phyloP scores from a whole-genome alignment of 2,888 invertebrate species.

The Drosophila nigricruria region DNA sequence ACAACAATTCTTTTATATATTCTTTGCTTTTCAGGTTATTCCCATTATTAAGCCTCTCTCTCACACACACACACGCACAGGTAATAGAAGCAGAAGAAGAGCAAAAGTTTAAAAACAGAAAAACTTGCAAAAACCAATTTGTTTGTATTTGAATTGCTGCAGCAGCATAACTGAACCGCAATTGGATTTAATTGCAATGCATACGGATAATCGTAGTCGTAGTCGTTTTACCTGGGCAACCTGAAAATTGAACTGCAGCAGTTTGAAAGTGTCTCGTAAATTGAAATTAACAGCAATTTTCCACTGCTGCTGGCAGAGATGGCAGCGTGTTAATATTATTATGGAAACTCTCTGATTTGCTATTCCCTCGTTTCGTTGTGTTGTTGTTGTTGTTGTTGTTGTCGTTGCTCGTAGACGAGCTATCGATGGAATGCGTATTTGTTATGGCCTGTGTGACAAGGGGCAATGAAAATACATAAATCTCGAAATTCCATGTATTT shows the following conservation, averaged over 20 bases:
- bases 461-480: slow-evolving; percentile 60
- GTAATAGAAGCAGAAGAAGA: not conserved
- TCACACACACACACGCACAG: not conserved
- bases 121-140: not conserved
- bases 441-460: not conserved
- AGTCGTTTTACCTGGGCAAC: slow-evolving; percentile 25
- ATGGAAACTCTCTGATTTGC: slow-evolving; percentile 5
- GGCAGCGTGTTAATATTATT: slow-evolving; percentile 21
- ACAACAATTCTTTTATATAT: not conserved
- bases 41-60: not conserved
- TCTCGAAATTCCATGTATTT: slow-evolving; percentile 73
- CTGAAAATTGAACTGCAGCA: slow-evolving; percentile 10
- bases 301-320: slow-evolving; percentile 1
- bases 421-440: slow-evolving; percentile 38
- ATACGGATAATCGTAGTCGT: slow-evolving; percentile 26
- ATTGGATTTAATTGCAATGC: slow-evolving; percentile 32
- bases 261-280: slow-evolving; percentile 31
- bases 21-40: not conserved
- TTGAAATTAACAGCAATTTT: slow-evolving; percentile 52
- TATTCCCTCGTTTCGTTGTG: no score
- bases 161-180: slow-evolving; percentile 23
- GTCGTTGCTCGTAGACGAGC: not conserved
- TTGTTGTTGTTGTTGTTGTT: no score
- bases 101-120: not conserved
- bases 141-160: slow-evolving; percentile 5